These are phyloP conservation scores for Camelus bactrianus DNA, from an alignment of 2,113 vertebrate genomes.

Conservation along the genomic window DNA sequence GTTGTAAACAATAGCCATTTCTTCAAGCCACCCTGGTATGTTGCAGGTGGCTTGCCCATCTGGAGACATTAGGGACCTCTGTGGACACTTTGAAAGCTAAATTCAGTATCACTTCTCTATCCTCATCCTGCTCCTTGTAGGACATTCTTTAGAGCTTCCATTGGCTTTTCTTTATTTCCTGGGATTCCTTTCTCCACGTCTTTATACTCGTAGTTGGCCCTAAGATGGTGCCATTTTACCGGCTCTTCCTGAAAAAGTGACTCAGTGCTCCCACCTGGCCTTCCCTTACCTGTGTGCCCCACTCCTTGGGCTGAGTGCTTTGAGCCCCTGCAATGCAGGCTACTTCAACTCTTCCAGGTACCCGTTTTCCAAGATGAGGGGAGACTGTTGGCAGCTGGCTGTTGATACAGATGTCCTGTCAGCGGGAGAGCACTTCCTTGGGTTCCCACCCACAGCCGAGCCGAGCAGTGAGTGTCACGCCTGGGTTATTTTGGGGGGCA, in stretches of 20 bases:
- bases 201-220: background rate
- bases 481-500: accelerated
- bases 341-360: background rate
- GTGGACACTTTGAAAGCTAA: background rate
- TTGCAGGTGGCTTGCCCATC: background rate
- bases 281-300: background rate
- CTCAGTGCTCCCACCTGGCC: background rate
- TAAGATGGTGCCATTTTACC: background rate
- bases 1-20: accelerated
- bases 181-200: background rate
- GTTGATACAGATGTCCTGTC: background rate
- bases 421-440: background rate
- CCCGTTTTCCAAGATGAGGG: background rate
- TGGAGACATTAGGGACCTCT: background rate
- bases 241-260: background rate
- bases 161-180: background rate
- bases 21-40: background rate
- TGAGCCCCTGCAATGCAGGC: accelerated
- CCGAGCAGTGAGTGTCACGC: too few species aligned
- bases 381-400: too few species aligned
- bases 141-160: background rate
- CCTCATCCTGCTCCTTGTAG: background rate
- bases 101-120: background rate
- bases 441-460: background rate
- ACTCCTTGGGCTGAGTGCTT: accelerated